These are phyloP conservation scores for Capra hircus DNA, from an alignment of 2,113 vertebrate genomes.

Conservation along the genomic window DNA sequence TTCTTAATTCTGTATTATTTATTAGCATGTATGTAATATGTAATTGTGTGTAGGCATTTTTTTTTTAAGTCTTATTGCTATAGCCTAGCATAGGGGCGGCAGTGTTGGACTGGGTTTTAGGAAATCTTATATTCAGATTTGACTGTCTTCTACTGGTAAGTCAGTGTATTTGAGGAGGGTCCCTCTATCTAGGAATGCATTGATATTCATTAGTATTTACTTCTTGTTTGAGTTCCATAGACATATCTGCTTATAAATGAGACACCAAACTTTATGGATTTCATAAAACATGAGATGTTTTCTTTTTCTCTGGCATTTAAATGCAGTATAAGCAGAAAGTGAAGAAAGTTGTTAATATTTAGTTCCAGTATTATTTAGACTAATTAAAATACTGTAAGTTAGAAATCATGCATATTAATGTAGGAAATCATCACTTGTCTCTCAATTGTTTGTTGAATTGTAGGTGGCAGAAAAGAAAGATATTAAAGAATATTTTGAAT, in stretches of 20 bases:
- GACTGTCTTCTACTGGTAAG: neutral
- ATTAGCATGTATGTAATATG: neutral
- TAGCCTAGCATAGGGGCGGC: neutral
- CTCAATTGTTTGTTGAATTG: slow-evolving; percentile 30
- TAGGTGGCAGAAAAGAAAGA: slow-evolving; percentile 76
- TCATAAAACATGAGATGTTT: neutral
- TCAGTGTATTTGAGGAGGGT: neutral
- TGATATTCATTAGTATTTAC: neutral
- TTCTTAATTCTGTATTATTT: neutral
- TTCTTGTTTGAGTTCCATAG: neutral
- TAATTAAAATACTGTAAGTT: neutral
- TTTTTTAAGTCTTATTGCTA: neutral
- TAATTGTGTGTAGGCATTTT: neutral
- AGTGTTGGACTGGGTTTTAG: neutral
- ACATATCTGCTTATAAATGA: neutral
- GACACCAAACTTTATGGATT: neutral
- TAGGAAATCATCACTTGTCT: neutral
- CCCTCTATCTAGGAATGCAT: neutral
- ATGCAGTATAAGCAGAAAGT: neutral
- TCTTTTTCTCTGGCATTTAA: slow-evolving; percentile 9
- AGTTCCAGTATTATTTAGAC: neutral
- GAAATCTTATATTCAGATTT: neutral
- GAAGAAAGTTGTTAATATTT: neutral
- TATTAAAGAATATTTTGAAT: slow-evolving; percentile 66
- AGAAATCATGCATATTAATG: neutral